phyloP scores from a whole-genome alignment of 2,113 vertebrate genomes.

The Hippocampus comes region DNA sequence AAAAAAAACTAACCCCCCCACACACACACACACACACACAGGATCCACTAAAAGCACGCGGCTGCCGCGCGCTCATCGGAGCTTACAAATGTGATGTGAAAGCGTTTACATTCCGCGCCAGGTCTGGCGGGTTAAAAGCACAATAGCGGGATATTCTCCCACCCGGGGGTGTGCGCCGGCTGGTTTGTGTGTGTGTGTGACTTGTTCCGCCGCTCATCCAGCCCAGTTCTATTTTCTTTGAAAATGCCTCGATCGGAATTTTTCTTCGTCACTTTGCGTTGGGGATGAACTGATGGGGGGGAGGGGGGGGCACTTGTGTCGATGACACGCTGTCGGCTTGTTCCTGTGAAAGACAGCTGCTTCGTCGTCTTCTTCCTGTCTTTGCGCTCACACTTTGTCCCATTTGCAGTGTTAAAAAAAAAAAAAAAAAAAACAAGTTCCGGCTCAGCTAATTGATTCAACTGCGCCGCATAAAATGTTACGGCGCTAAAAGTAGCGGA shows the following conservation, averaged over 20 bases:
- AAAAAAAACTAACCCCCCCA: background rate
- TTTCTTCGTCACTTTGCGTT: constrained; percentile 18
- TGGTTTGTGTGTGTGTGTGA: constrained; percentile 55
- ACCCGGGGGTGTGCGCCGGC: constrained; percentile 76
- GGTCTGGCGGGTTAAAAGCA: constrained; percentile 84
- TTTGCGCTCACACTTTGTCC: background rate
- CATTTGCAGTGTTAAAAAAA: background rate
- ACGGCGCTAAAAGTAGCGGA: background rate
- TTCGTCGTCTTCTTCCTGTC: background rate
- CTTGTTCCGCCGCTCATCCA: constrained; percentile 75
- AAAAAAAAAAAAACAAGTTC: background rate
- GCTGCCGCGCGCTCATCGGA: constrained; percentile 73
- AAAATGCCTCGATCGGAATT: constrained; percentile 68
- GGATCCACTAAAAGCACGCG: constrained; percentile 66
- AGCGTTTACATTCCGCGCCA: constrained; percentile 80
- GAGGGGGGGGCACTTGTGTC: background rate
- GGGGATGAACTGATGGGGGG: background rate
- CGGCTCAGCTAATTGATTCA: background rate
- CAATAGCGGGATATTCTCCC: constrained; percentile 80
- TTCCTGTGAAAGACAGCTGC: background rate
- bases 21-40: too few relatives aligned
- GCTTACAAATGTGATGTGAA: constrained; percentile 84
- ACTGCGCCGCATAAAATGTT: background rate
- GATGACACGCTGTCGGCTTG: background rate
- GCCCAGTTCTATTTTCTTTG: constrained; percentile 69